These are phyloP conservation scores for Drosophila mimetica DNA, from an alignment of 2,888 invertebrate species.

Conservation along the genomic window DNA sequence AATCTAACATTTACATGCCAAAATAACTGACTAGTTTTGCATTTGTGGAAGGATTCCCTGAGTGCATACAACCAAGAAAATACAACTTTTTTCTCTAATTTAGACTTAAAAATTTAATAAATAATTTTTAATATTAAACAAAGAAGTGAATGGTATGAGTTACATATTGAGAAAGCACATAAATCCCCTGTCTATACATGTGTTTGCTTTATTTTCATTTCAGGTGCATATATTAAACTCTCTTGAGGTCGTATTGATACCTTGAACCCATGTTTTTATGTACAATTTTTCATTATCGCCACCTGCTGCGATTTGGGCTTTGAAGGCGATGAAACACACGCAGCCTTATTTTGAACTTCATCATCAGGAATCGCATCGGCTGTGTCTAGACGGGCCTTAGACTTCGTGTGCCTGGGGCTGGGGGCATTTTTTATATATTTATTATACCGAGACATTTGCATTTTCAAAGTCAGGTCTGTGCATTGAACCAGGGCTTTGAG, in stretches of 20 bases:
- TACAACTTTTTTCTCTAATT: too few species aligned
- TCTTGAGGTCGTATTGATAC: constrained; percentile 18
- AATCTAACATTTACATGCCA: too few species aligned
- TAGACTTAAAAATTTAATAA: too few species aligned
- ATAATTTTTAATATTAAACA: too few species aligned
- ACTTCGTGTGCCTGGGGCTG: constrained; percentile 27
- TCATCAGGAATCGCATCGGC: constrained; percentile 17
- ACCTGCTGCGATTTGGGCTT: constrained; percentile 58
- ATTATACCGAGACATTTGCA: constrained; percentile 59
- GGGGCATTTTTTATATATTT: constrained; percentile 8
- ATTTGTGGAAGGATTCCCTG: too few species aligned
- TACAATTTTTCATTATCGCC: constrained; percentile 53
- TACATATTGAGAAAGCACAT: too few species aligned
- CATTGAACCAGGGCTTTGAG: constrained; percentile 57
- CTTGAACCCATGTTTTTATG: constrained; percentile 31
- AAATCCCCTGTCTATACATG: too few species aligned
- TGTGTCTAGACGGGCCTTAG: constrained; percentile 66
- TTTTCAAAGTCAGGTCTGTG: constrained; percentile 45
- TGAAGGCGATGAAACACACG: constrained; percentile 25
- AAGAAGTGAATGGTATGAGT: too few species aligned
- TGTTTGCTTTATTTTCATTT: not conserved
- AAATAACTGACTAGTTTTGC: too few species aligned
- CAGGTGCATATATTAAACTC: not conserved
- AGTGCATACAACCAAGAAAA: too few species aligned
- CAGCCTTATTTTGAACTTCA: constrained; percentile 23